phyloP scores from a whole-genome alignment of 2,113 vertebrate genomes.

The Tor tambroides region DNA sequence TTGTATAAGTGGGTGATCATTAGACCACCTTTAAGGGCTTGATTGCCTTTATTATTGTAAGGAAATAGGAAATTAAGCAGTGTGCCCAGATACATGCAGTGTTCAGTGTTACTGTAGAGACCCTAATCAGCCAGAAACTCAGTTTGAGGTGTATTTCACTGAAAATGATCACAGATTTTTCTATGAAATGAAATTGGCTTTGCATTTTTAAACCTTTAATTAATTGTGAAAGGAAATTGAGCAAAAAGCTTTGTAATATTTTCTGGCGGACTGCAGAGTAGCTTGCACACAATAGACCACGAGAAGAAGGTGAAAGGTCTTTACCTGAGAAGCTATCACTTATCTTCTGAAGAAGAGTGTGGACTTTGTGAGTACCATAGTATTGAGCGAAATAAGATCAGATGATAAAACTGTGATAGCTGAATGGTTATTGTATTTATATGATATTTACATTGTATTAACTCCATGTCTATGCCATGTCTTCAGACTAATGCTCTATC shows the following conservation, averaged over 20 bases:
- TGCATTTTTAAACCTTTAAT: constrained; percentile 33
- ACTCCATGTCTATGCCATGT: not conserved
- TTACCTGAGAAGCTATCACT: not conserved
- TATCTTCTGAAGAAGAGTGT: not conserved
- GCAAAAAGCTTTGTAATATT: constrained; percentile 14
- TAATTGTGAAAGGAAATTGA: constrained; percentile 19
- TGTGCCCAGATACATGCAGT: constrained; percentile 24
- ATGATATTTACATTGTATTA: not conserved
- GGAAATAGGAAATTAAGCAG: constrained; percentile 57
- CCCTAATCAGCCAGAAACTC: constrained; percentile 21
- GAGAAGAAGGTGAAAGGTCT: not conserved
- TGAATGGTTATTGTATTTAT: not conserved
- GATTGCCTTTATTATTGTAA: constrained; percentile 59
- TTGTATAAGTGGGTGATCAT: constrained; percentile 52
- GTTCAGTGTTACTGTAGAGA: constrained; percentile 12
- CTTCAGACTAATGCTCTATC: not conserved
- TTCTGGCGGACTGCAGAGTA: not conserved
- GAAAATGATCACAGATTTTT: constrained; percentile 25
- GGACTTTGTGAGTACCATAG: not conserved
- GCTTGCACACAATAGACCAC: not conserved
- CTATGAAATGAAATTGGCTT: constrained; percentile 25
- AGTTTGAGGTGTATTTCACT: constrained; percentile 6
- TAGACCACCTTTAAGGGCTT: constrained; percentile 57
- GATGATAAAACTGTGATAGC: not conserved
- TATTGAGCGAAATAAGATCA: not conserved